phyloP scores from a whole-genome alignment of 2,888 invertebrate genomes.

The Hemistola chrysoprasaria region DNA sequence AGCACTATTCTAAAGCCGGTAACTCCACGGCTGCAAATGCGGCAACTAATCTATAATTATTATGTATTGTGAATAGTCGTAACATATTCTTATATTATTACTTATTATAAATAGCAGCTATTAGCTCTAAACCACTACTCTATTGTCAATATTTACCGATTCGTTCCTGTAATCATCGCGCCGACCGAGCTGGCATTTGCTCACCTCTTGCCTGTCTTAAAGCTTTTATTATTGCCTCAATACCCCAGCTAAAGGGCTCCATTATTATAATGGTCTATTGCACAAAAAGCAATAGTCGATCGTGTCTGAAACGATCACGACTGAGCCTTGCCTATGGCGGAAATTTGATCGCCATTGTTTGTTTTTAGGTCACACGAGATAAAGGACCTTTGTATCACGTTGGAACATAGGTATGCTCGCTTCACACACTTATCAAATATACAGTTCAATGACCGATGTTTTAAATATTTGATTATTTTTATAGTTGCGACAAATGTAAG shows the following conservation, averaged over 20 bases:
- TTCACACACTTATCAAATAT: background rate
- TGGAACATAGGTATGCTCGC: background rate
- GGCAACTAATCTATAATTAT: no score
- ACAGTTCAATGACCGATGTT: conserved; percentile 11
- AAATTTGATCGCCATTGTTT: conserved; percentile 64
- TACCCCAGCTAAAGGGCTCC: conserved; percentile 37
- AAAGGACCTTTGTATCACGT: conserved; percentile 40
- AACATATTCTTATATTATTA: no score
- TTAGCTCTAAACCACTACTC: no score
- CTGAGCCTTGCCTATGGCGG: conserved; percentile 43
- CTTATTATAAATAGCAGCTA: no score
- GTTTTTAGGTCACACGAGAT: conserved; percentile 60
- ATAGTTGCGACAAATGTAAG: background rate
- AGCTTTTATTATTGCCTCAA: conserved; percentile 28
- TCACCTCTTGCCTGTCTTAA: conserved; percentile 1
- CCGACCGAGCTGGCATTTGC: conserved; percentile 4
- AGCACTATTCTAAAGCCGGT: no score
- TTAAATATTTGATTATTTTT: conserved; percentile 5
- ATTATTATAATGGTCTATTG: conserved; percentile 54
- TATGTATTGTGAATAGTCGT: no score
- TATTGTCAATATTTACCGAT: conserved; percentile 7
- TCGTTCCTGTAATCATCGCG: conserved; percentile 5
- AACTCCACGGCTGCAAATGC: no score
- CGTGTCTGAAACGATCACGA: conserved; percentile 55
- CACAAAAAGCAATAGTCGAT: conserved; percentile 41